Evolutionary conservation across 2,113 vertebrate species (phyloP).

Genomic region (Sakesphorus luctuosus): DNA sequence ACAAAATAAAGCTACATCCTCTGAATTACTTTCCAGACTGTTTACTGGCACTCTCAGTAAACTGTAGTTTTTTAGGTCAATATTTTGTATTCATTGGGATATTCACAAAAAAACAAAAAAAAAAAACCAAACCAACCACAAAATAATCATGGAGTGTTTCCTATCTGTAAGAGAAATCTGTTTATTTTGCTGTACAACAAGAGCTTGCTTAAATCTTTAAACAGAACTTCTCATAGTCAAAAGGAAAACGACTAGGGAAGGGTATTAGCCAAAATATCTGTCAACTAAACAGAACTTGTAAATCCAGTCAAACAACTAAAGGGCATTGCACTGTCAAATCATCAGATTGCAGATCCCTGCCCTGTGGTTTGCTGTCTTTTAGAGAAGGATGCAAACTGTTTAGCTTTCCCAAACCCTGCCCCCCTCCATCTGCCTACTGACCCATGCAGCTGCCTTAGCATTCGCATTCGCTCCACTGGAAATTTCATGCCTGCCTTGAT

Average conservation of each 20-base stretch:
- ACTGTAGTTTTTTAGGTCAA: constrained; percentile 26
- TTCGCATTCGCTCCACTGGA: constrained; percentile 63
- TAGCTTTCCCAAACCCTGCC: constrained; percentile 58
- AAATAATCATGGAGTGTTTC: not conserved
- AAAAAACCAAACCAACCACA: no score
- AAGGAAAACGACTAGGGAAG: constrained; percentile 28
- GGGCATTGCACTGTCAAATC: constrained; percentile 67
- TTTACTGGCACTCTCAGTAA: constrained; percentile 8
- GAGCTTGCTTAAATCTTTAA: constrained; percentile 40
- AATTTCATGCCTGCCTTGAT: constrained; percentile 74
- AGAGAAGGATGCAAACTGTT: constrained; percentile 67
- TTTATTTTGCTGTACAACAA: constrained; percentile 24
- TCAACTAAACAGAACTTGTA: constrained; percentile 65
- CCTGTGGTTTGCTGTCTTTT: constrained; percentile 69
- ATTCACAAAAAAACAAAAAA: not conserved
- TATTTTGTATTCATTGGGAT: constrained; percentile 27
- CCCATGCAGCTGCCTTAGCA: constrained; percentile 75
- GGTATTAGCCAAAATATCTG: constrained; percentile 55
- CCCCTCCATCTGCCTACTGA: constrained; percentile 77
- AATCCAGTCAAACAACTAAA: constrained; percentile 58
- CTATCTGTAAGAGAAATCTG: constrained; percentile 24
- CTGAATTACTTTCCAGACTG: constrained; percentile 21
- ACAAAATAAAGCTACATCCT: constrained; percentile 1
- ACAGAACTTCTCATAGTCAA: constrained; percentile 1
- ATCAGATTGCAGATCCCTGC: constrained; percentile 66